Evolutionary conservation across 2,113 vertebrate genomes (phyloP).

Genomic region (Clarias magur): DNA sequence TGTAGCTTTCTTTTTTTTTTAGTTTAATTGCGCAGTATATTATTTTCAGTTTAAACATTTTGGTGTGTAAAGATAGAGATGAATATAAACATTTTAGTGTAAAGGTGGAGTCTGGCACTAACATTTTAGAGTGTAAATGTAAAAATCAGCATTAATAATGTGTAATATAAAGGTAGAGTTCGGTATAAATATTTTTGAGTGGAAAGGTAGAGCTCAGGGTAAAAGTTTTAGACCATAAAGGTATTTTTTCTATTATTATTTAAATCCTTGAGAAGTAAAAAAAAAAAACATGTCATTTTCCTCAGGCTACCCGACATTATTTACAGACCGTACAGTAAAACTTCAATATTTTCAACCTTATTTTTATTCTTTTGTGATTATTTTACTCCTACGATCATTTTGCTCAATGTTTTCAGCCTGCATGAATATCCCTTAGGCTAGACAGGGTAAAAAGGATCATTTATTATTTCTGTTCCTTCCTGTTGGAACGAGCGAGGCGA

Average conservation of each 20-base stretch:
- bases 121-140: background rate
- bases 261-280: background rate
- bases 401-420: background rate
- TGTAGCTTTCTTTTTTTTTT: too few species aligned
- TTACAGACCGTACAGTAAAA: background rate
- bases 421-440: constrained; percentile 25
- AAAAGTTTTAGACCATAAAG: background rate
- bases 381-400: constrained; percentile 31
- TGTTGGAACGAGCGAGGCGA: constrained; percentile 18
- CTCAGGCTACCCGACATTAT: too few species aligned
- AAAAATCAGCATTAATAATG: background rate
- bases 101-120: background rate
- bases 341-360: background rate
- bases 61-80: background rate
- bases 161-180: background rate
- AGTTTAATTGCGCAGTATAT: too few species aligned
- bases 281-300: background rate
- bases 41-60: background rate
- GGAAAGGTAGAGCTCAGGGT: background rate
- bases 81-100: background rate
- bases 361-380: constrained; percentile 26
- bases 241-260: background rate
- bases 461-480: constrained; percentile 31
- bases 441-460: constrained; percentile 14
- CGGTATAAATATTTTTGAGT: background rate